These are phyloP conservation scores for Odontophorus gujanensis DNA, from an alignment of 2,113 vertebrate species.

Conservation along the genomic window DNA sequence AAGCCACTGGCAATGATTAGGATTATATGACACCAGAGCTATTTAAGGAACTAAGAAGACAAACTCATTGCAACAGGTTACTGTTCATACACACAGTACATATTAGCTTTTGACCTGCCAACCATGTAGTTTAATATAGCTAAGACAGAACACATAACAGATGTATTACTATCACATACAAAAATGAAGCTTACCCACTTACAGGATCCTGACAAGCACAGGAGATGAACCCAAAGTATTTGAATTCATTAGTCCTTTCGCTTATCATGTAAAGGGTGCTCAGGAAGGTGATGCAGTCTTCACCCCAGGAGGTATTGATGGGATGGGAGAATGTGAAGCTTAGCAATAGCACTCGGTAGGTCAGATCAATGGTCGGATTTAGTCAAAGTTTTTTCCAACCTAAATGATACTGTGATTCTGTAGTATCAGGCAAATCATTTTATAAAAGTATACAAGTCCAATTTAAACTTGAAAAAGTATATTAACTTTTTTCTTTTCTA, in stretches of 20 bases:
- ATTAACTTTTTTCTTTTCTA: neutral
- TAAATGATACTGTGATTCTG: neutral
- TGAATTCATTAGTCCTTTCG: constrained; percentile 3
- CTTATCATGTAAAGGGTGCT: neutral
- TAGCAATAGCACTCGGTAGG: too few species aligned
- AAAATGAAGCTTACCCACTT: neutral
- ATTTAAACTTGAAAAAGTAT: neutral
- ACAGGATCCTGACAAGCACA: neutral
- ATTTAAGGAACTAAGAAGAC: constrained; percentile 37
- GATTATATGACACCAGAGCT: neutral
- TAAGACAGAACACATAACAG: neutral
- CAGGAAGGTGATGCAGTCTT: too few species aligned
- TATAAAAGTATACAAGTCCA: neutral
- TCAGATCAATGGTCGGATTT: too few species aligned
- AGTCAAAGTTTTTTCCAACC: too few species aligned
- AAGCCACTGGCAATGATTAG: neutral
- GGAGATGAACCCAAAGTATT: neutral
- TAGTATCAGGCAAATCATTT: neutral
- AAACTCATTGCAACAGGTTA: neutral
- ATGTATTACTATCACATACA: neutral
- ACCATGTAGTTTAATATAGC: neutral
- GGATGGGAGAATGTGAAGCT: too few species aligned
- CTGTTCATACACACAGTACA: neutral
- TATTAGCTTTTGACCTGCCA: constrained; percentile 57
- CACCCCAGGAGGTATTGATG: too few species aligned